Conservation (phyloP, 2,113 vertebrate genomes). For the Rhinopomastus cyanomelas region DNA sequence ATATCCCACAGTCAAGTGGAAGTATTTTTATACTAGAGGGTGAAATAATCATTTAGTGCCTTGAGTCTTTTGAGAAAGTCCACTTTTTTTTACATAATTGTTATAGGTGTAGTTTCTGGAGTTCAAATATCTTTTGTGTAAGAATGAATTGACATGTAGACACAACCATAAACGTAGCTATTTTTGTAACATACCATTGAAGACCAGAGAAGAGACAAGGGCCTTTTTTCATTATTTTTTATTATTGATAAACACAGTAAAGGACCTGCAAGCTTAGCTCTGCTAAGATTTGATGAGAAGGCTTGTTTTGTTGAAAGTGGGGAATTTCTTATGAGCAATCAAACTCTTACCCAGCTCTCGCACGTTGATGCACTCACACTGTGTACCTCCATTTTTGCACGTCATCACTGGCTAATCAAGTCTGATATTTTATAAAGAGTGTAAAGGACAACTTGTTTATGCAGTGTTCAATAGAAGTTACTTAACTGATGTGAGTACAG, state of each 20-base stretch:
- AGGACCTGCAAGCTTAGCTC: neutral
- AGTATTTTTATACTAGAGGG: fast-evolving
- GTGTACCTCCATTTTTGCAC: neutral
- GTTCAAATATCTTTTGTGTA: neutral
- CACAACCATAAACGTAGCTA: fast-evolving
- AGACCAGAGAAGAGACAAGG: neutral
- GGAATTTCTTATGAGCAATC: neutral
- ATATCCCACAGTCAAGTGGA: fast-evolving
- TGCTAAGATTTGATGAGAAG: neutral
- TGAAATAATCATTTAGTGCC: neutral
- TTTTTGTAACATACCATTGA: neutral
- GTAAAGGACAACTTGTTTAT: neutral
- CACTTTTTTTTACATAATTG: too few species aligned
- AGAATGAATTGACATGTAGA: neutral
- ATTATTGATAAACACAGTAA: neutral
- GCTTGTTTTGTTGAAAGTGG: neutral
- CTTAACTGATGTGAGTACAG: neutral
- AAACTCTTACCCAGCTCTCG: neutral
- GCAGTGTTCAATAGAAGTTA: neutral
- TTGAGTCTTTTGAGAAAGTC: neutral
- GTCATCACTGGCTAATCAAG: neutral
- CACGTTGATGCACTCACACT: fast-evolving
- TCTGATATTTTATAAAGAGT: neutral
- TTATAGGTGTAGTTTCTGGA: neutral
- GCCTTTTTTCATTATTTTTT: neutral